phyloP scores from a whole-genome alignment of 2,797 vertebrate genomes.

The Thamnophis elegans region DNA sequence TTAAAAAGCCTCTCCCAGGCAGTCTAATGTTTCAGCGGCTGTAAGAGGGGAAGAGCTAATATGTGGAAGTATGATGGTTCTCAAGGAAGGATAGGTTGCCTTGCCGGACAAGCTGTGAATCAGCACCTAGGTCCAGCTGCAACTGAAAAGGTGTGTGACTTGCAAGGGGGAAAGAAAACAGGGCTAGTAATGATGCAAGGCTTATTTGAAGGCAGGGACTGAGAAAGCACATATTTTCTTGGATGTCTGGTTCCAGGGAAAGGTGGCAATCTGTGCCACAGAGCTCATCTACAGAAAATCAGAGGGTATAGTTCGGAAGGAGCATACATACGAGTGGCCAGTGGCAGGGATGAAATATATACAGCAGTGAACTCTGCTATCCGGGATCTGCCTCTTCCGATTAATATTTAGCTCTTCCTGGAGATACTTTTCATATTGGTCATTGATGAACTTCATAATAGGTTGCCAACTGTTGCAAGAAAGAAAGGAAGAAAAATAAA shows the following conservation, averaged over 20 bases:
- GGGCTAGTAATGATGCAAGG: not conserved
- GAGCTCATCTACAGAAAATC: not conserved
- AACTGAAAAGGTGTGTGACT: not conserved
- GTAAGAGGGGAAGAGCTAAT: not conserved
- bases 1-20: slow-evolving; percentile 5
- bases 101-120: not conserved
- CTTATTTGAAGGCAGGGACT: not conserved
- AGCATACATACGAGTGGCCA: slow-evolving; percentile 87
- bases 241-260: not conserved
- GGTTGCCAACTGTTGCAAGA: slow-evolving; percentile 86
- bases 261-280: not conserved
- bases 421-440: slow-evolving; percentile 96
- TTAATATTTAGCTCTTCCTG: slow-evolving; percentile 96
- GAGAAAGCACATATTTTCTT: not conserved
- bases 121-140: not conserved
- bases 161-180: not conserved
- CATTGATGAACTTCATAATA: slow-evolving; percentile 98
- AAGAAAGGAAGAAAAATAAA: not conserved
- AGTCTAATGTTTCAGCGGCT: slow-evolving; percentile 7
- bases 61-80: not conserved
- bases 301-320: not conserved
- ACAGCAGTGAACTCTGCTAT: slow-evolving; percentile 96
- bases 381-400: slow-evolving; percentile 93
- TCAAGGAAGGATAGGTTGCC: not conserved
- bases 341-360: slow-evolving; percentile 98